phyloP scores from a whole-genome alignment of 1,140 invertebrate genomes.

The Drosophila prosaltans region DNA sequence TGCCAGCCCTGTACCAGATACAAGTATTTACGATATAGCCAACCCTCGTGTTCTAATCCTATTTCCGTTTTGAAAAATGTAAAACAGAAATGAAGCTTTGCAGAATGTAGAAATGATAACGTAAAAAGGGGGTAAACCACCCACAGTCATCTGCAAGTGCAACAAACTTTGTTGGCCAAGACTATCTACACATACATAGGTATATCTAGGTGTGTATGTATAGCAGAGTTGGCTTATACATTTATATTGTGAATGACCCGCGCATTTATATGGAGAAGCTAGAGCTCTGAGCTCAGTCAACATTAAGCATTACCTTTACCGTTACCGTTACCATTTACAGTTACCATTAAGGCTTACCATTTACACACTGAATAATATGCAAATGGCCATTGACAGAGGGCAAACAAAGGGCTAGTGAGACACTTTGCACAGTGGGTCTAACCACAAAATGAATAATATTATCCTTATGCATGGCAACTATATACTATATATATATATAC shows the following conservation, averaged over 20 bases:
- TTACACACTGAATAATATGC: slow-evolving; percentile 11
- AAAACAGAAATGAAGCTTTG: slow-evolving; percentile 17
- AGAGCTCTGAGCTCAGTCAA: slow-evolving; percentile 28
- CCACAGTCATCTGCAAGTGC: background rate
- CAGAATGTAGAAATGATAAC: background rate
- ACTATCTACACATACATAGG: background rate
- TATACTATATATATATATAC: background rate
- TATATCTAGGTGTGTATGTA: background rate
- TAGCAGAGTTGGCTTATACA: slow-evolving; percentile 1
- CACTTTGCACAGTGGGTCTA: slow-evolving; percentile 1
- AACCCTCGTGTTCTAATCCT: too few relatives aligned
- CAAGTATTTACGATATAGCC: too few relatives aligned
- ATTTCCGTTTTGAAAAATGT: background rate
- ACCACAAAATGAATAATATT: slow-evolving; percentile 12
- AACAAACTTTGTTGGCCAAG: slow-evolving; percentile 1
- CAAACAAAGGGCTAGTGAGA: slow-evolving; percentile 6
- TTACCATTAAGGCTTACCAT: slow-evolving; percentile 10
- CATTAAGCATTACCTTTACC: slow-evolving; percentile 16
- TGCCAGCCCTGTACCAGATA: too few relatives aligned
- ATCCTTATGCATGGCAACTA: slow-evolving; percentile 4
- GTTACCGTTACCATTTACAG: slow-evolving; percentile 28
- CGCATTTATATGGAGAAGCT: slow-evolving; percentile 65
- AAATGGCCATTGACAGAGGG: slow-evolving; percentile 7
- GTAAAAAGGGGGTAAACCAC: background rate
- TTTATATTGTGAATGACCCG: slow-evolving; percentile 45